These are phyloP conservation scores for Pogonomyrmex barbatus DNA, from an alignment of 1,140 invertebrate genomes.

Conservation along the genomic window DNA sequence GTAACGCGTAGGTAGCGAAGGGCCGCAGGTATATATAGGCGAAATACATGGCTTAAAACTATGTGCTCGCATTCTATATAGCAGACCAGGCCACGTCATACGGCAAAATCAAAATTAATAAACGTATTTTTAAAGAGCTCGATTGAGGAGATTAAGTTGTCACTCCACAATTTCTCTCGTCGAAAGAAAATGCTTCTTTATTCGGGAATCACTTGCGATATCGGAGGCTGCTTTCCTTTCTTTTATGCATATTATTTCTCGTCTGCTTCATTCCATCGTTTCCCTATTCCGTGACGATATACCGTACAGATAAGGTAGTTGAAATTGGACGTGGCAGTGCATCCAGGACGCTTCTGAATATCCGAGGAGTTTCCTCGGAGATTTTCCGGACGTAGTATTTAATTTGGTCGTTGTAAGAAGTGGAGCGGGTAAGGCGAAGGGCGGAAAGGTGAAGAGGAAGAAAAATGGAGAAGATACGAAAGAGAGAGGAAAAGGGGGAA, in stretches of 20 bases:
- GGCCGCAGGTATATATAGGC: conserved; percentile 62
- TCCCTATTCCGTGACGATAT: conserved; percentile 34
- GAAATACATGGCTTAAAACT: conserved; percentile 61
- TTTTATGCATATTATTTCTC: conserved; percentile 24
- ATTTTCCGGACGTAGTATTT: conserved; percentile 77
- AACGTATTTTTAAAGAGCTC: conserved; percentile 60
- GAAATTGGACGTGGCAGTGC: conserved; percentile 74
- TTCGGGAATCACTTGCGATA: background rate
- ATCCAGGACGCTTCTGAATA: conserved; percentile 73
- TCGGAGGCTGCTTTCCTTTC: conserved; percentile 17
- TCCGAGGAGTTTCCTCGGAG: conserved; percentile 64
- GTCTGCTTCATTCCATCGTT: conserved; percentile 13
- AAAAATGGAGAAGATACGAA: conserved; percentile 56
- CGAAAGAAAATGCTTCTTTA: background rate
- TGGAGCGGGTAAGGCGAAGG: conserved; percentile 51
- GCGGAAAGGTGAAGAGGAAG: conserved; percentile 59
- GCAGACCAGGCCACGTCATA: background rate
- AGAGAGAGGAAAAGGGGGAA: conserved; percentile 47
- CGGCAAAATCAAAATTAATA: conserved; percentile 66
- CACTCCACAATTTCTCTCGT: background rate
- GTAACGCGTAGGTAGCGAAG: conserved; percentile 59
- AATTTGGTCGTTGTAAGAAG: conserved; percentile 78
- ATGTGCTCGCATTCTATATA: conserved; percentile 32
- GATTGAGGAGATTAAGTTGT: conserved; percentile 55
- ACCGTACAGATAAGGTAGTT: conserved; percentile 35